These are phyloP conservation scores for Psix sp. DNA, from an alignment of 1,140 invertebrate genomes.

Conservation along the genomic window DNA sequence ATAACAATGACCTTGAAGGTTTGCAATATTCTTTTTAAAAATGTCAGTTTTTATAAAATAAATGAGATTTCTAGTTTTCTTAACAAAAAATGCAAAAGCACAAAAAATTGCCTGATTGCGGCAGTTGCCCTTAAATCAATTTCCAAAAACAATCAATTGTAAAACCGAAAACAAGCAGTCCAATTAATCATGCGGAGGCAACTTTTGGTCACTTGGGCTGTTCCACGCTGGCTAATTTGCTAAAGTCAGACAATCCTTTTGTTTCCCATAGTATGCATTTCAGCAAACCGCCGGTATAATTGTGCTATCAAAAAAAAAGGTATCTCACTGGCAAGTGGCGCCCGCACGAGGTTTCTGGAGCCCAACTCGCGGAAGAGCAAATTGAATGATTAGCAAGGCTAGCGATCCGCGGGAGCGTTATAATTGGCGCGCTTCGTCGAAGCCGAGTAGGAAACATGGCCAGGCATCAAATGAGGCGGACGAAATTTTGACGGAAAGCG, in stretches of 20 bases:
- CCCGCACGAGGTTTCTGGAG: conserved; percentile 47
- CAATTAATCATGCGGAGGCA: conserved; percentile 26
- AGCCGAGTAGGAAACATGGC: too few species aligned
- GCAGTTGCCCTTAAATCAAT: conserved; percentile 13
- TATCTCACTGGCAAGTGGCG: conserved; percentile 28
- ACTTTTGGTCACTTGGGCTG: conserved; percentile 21
- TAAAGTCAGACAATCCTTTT: conserved; percentile 18
- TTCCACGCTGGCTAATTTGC: conserved; percentile 3
- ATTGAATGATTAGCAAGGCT: conserved; percentile 58
- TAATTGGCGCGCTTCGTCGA: conserved; percentile 57
- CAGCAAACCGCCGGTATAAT: conserved; percentile 28
- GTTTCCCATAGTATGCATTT: conserved; percentile 32
- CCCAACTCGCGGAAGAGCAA: conserved; percentile 48
- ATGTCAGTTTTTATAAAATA: neutral
- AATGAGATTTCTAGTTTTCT: neutral
- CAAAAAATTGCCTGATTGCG: neutral
- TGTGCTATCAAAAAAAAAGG: conserved; percentile 10
- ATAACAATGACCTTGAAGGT: too few species aligned
- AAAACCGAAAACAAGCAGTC: conserved; percentile 8
- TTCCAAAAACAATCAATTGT: conserved; percentile 17
- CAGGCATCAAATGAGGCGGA: conserved; percentile 47
- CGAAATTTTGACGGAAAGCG: conserved; percentile 51
- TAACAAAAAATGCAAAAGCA: neutral
- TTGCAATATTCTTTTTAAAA: too few species aligned
- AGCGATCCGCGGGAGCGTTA: conserved; percentile 59